A percentile compares a stretch with the other conserved stretches of the same genome.
Conservation (phyloP, 2,797 vertebrate species). For the Enteromius afrohamiltoni region DNA sequence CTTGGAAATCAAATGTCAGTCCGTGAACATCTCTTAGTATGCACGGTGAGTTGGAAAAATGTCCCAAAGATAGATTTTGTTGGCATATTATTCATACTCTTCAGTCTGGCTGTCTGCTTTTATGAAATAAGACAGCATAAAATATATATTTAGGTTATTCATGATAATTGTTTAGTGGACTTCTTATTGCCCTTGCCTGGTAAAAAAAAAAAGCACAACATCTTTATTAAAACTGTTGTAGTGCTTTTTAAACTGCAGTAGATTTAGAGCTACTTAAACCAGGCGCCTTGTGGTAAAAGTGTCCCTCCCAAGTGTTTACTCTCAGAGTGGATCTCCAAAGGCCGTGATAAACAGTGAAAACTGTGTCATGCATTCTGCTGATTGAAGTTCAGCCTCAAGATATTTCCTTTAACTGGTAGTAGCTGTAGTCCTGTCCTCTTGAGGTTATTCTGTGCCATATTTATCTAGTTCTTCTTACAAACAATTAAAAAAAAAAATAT, state of each 20-base stretch:
- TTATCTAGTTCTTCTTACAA: not conserved
- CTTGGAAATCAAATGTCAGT: not conserved
- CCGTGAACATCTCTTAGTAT: not conserved
- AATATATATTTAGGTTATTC: not conserved
- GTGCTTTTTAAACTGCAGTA: not conserved
- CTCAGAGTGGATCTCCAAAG: not conserved
- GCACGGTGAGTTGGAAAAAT: not conserved
- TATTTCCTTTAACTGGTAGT: not conserved
- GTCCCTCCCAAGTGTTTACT: slow-evolving; percentile 5
- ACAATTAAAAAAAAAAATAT: too few relatives aligned
- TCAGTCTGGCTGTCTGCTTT: not conserved
- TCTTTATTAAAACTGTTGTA: not conserved
- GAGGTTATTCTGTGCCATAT: not conserved
- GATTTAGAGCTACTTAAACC: not conserved
- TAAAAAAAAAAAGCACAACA: too few relatives aligned
- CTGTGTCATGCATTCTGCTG: slow-evolving; percentile 19
- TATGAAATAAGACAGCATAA: not conserved
- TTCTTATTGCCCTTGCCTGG: not conserved
- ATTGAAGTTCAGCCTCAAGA: slow-evolving; percentile 8
- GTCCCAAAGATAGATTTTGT: not conserved
- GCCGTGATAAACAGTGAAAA: slow-evolving; percentile 14
- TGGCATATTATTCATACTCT: not conserved
- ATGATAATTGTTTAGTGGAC: not conserved
- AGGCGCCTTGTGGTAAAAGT: not conserved
- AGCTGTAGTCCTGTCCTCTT: not conserved